These are phyloP conservation scores for Ethmia dodecea DNA, from an alignment of 2,888 invertebrate genomes.

Conservation along the genomic window DNA sequence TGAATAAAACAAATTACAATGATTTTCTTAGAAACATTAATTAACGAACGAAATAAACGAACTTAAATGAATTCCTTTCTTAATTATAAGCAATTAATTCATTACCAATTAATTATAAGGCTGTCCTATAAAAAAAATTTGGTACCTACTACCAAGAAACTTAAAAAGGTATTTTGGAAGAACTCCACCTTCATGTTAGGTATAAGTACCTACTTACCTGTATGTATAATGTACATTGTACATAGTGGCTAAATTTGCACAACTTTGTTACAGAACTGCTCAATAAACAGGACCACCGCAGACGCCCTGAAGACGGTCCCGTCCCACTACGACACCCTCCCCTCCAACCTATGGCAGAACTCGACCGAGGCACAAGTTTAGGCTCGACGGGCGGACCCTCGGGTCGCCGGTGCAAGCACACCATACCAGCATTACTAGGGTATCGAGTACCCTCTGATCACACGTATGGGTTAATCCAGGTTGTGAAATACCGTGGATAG, in stretches of 20 bases:
- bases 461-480: constrained; percentile 43
- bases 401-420: constrained; percentile 30
- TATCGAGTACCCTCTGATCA: constrained; percentile 20
- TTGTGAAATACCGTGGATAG: constrained; percentile 59
- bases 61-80: too few relatives aligned
- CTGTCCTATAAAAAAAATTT: too few relatives aligned
- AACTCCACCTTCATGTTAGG: too few relatives aligned
- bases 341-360: constrained; percentile 69
- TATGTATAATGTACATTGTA: too few relatives aligned
- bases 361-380: constrained; percentile 63
- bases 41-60: too few relatives aligned
- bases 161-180: too few relatives aligned
- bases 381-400: constrained; percentile 33
- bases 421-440: constrained; percentile 52
- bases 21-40: too few relatives aligned
- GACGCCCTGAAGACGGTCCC: constrained; percentile 88
- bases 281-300: constrained; percentile 79
- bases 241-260: too few relatives aligned
- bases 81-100: too few relatives aligned
- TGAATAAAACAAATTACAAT: too few relatives aligned
- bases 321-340: constrained; percentile 82
- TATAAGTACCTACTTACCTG: neutral
- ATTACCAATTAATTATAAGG: too few relatives aligned
- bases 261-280: constrained; percentile 80
- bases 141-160: too few relatives aligned